phyloP scores from a whole-genome alignment of 2,888 invertebrate genomes.

The Noctua janthina region DNA sequence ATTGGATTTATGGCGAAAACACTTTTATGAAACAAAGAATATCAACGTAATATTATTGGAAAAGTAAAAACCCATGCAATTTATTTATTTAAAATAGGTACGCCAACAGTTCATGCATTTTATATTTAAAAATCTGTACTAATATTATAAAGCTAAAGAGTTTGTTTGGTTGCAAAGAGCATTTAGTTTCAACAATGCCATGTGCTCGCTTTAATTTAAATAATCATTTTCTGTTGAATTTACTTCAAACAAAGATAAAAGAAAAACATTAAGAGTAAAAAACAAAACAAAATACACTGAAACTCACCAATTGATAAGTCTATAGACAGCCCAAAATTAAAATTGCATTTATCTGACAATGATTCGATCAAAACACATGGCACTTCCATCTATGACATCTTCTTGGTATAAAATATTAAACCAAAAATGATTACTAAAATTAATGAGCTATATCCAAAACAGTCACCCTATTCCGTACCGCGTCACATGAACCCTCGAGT shows the following conservation, averaged over 20 bases:
- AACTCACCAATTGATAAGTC: neutral
- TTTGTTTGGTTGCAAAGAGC: neutral
- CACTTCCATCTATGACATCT: neutral
- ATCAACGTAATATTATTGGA: neutral
- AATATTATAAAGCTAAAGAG: too few relatives aligned
- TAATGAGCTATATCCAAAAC: slow-evolving; percentile 50
- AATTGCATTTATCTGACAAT: neutral
- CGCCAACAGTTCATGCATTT: too few relatives aligned
- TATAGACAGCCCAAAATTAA: too few relatives aligned
- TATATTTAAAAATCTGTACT: too few relatives aligned
- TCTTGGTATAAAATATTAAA: neutral
- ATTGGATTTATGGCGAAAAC: slow-evolving; percentile 29
- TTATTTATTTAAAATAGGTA: neutral
- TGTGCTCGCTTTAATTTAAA: neutral
- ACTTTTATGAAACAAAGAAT: neutral
- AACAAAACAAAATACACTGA: too few relatives aligned
- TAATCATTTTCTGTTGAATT: neutral
- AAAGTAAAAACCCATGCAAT: neutral
- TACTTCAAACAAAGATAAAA: neutral
- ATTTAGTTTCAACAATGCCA: neutral
- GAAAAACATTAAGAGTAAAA: neutral
- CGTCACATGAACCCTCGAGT: slow-evolving; percentile 70
- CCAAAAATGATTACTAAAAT: neutral
- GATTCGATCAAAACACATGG: neutral
- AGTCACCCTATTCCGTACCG: slow-evolving; percentile 40